phyloP scores from a whole-genome alignment of 2,888 invertebrate genomes.

The Campaea margaritaria region DNA sequence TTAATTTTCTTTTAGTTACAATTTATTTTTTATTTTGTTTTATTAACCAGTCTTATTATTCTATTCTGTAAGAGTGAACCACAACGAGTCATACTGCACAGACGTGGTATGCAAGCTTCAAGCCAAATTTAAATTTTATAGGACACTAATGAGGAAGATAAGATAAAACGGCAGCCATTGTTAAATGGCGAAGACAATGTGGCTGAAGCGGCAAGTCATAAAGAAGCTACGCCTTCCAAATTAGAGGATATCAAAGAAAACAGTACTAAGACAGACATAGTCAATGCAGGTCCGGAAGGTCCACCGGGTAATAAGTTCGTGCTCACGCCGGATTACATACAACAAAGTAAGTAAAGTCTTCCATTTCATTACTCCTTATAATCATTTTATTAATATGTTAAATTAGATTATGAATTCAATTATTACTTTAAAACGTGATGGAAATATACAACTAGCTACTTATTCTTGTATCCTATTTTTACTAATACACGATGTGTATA shows the following conservation, averaged over 20 bases:
- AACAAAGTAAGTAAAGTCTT: conserved; percentile 91
- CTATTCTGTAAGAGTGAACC: not conserved
- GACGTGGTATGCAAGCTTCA: conserved; percentile 24
- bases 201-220: conserved; percentile 69
- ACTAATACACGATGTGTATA: not conserved
- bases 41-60: conserved; percentile 30
- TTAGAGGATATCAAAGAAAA: conserved; percentile 73
- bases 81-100: not conserved
- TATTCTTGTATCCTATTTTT: too few relatives aligned
- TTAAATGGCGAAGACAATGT: conserved; percentile 79
- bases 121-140: conserved; percentile 57
- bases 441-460: too few relatives aligned
- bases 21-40: conserved; percentile 40
- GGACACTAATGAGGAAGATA: conserved; percentile 70
- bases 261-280: conserved; percentile 73
- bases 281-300: conserved; percentile 64
- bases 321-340: conserved; percentile 96
- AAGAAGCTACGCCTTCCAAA: conserved; percentile 73
- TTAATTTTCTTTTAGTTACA: conserved; percentile 63
- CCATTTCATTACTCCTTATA: not conserved
- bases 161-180: conserved; percentile 68
- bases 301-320: conserved; percentile 88
- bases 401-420: too few relatives aligned
- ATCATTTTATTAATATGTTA: too few relatives aligned
- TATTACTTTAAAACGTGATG: too few relatives aligned